Conservation (phyloP, 2,888 invertebrate genomes). For the Drosophila seclusa region DNA sequence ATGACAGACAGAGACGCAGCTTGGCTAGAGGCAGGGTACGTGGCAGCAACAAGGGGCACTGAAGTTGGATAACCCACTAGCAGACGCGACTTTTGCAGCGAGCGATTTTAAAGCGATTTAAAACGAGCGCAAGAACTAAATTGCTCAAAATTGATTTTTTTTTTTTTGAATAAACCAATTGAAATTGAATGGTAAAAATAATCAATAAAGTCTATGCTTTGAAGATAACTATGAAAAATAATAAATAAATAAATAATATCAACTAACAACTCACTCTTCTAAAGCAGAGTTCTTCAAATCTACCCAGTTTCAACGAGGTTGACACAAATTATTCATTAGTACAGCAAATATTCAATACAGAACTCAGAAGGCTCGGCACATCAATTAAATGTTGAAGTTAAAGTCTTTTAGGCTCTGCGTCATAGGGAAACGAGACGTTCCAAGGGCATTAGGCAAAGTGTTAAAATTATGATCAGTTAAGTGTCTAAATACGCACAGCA, state of each 20-base stretch:
- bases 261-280: neutral
- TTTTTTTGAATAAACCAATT: neutral
- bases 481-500: constrained; percentile 72
- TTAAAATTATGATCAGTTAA: constrained; percentile 79
- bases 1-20: constrained; percentile 42
- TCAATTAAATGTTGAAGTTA: neutral
- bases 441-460: constrained; percentile 69
- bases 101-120: constrained; percentile 22
- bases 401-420: neutral
- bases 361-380: neutral
- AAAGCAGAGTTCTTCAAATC: neutral
- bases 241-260: no score
- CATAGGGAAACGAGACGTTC: constrained; percentile 28
- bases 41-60: neutral
- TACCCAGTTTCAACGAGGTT: no score
- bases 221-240: no score
- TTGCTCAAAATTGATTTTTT: no score
- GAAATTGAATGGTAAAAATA: neutral
- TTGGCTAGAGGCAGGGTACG: neutral
- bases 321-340: neutral
- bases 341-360: neutral
- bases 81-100: constrained; percentile 23
- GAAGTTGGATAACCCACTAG: constrained; percentile 5
- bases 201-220: neutral
- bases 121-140: constrained; percentile 7